Conservation (phyloP, 2,113 vertebrate species). For the Pristiophorus japonicus region DNA sequence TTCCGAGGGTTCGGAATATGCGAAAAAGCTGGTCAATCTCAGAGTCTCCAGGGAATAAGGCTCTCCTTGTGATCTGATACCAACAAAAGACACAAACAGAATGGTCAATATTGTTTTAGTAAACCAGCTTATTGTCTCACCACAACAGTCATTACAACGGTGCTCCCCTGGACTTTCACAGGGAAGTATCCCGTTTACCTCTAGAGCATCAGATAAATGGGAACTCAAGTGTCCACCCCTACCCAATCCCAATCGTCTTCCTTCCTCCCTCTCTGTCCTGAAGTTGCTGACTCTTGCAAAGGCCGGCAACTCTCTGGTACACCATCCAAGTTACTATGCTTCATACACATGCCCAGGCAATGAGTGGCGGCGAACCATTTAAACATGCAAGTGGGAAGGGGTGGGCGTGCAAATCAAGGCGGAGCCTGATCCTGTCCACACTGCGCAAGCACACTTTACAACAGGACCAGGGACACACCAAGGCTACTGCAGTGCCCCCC, state of each 20-base stretch:
- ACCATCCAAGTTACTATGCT: neutral
- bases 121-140: neutral
- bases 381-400: neutral
- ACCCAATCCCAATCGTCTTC: no score
- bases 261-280: neutral
- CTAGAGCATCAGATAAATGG: neutral
- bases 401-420: neutral
- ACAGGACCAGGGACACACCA: neutral
- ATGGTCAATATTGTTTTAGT: neutral
- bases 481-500: neutral
- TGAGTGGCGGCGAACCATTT: neutral
- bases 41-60: conserved; percentile 85
- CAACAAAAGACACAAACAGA: conserved; percentile 22
- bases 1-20: conserved; percentile 88
- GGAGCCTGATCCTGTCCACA: neutral
- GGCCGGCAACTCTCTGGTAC: neutral
- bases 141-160: neutral
- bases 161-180: neutral
- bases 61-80: conserved; percentile 73
- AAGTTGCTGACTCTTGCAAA: neutral
- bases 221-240: neutral
- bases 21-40: conserved; percentile 91
- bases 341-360: neutral
- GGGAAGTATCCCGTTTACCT: neutral
- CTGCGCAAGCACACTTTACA: neutral